phyloP scores from a whole-genome alignment of 2,888 invertebrate genomes.

The Brachyptera putata region DNA sequence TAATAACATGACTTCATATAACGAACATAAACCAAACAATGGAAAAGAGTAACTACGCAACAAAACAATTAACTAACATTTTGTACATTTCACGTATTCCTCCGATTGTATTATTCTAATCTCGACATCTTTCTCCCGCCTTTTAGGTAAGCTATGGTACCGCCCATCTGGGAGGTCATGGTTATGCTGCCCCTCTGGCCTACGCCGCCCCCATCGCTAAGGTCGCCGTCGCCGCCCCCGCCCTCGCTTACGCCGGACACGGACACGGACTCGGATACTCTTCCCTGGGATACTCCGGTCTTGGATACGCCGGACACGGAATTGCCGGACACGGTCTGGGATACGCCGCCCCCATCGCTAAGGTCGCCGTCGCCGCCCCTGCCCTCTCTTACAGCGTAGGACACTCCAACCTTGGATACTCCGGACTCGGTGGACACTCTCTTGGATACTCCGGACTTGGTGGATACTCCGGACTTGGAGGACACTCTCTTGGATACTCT shows the following conservation, averaged over 20 bases:
- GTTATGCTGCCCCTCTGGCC: slow-evolving; percentile 4
- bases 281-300: slow-evolving; percentile 22
- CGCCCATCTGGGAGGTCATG: slow-evolving; percentile 15
- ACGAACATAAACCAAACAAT: too few species aligned
- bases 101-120: too few species aligned
- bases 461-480: slow-evolving; percentile 34
- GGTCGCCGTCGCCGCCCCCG: slow-evolving; percentile 27
- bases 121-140: too few species aligned
- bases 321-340: slow-evolving; percentile 23
- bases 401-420: slow-evolving; percentile 23
- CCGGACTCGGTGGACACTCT: slow-evolving; percentile 18
- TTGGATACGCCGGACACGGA: slow-evolving; percentile 22
- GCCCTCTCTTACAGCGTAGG: slow-evolving; percentile 19
- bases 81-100: too few species aligned
- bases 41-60: too few species aligned
- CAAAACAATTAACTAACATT: too few species aligned
- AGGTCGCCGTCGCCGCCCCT: slow-evolving; percentile 26
- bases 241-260: slow-evolving; percentile 25
- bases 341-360: slow-evolving; percentile 26
- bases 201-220: slow-evolving; percentile 25
- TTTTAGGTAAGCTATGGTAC: slow-evolving; percentile 18
- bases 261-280: slow-evolving; percentile 26
- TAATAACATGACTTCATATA: too few species aligned
- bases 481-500: slow-evolving; percentile 34
- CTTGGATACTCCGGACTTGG: slow-evolving; percentile 33